phyloP scores from a whole-genome alignment of 1,140 invertebrate genomes.

The Drosophila tani region DNA sequence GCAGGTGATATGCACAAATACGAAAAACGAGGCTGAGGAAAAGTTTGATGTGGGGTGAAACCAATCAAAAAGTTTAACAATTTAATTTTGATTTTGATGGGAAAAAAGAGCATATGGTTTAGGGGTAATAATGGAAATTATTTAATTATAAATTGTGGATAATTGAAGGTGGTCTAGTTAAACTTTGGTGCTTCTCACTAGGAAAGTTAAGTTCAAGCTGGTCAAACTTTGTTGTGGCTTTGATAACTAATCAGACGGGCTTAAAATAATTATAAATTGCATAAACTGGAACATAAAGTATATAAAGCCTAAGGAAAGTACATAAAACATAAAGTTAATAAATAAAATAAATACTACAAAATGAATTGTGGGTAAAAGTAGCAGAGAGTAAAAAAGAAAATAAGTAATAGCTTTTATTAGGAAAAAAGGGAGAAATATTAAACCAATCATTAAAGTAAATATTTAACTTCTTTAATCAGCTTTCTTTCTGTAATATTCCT shows the following conservation, averaged over 20 bases:
- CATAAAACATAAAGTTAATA: background rate
- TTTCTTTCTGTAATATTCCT: too few relatives aligned
- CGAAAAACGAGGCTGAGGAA: background rate
- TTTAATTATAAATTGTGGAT: background rate
- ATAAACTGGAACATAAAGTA: background rate
- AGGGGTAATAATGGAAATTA: too few relatives aligned
- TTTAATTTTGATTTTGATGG: background rate
- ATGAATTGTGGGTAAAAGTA: background rate
- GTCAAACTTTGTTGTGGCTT: background rate
- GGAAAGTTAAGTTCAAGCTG: background rate
- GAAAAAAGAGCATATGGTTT: background rate
- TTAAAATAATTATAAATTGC: background rate
- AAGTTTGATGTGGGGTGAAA: conserved; percentile 9
- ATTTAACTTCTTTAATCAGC: background rate
- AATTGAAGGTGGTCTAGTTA: background rate
- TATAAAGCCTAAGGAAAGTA: too few relatives aligned
- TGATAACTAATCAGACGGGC: background rate
- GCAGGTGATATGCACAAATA: conserved; percentile 48
- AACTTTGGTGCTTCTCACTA: background rate
- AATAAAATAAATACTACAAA: too few relatives aligned
- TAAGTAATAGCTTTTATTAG: too few relatives aligned
- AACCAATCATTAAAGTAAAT: too few relatives aligned
- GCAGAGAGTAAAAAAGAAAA: too few relatives aligned
- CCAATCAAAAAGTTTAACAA: conserved; percentile 36
- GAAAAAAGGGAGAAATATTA: too few relatives aligned